phyloP scores from a whole-genome alignment of 2,888 invertebrate species.

The Harpagoxenus sublaevis region DNA sequence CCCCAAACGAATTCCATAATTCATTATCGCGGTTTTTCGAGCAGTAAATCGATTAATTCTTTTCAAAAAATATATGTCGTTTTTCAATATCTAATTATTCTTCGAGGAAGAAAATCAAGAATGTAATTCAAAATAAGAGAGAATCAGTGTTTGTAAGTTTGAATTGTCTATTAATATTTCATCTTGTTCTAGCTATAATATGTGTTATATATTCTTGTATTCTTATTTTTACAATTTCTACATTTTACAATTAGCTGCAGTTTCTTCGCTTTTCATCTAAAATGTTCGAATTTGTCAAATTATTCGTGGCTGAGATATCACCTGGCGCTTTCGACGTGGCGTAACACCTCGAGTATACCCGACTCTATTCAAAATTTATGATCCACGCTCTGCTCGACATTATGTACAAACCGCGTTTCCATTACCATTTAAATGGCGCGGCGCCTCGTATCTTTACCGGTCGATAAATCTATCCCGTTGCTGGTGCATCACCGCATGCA shows the following conservation, averaged over 20 bases:
- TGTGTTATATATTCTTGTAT: not conserved
- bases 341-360: not conserved
- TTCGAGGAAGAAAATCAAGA: not conserved
- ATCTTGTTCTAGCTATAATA: not conserved
- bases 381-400: conserved; percentile 34
- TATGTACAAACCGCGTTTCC: conserved; percentile 54
- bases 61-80: not conserved
- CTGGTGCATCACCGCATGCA: conserved; percentile 39
- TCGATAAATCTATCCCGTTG: conserved; percentile 55
- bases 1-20: not conserved
- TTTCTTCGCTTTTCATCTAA: not conserved
- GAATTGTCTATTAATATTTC: not conserved
- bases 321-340: not conserved
- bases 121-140: not conserved
- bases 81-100: too few species aligned
- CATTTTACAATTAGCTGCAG: not conserved
- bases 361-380: conserved; percentile 44
- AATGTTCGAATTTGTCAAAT: conserved; percentile 38
- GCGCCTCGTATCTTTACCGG: conserved; percentile 38
- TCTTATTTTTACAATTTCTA: not conserved
- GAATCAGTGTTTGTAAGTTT: not conserved
- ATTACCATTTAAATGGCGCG: conserved; percentile 54
- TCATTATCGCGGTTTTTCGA: not conserved
- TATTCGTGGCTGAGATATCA: not conserved
- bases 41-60: not conserved